These are phyloP conservation scores for Trididemnum nubilum DNA, from an alignment of 23 tunicate species.

Conservation along the genomic window DNA sequence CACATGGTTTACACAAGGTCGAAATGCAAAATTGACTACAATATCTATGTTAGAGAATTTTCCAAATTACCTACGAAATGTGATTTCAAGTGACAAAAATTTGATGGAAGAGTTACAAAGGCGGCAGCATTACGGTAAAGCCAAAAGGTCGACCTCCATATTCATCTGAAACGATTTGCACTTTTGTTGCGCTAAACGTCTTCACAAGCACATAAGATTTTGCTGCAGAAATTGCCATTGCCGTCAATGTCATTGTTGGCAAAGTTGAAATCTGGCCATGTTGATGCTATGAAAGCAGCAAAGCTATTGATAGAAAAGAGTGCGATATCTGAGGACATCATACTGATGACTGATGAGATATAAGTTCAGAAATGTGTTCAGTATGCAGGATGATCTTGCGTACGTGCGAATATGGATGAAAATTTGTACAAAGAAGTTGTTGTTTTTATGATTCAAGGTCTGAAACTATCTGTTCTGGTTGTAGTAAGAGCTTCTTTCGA, in stretches of 20 bases:
- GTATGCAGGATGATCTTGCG: background rate
- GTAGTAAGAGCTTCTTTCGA: slow-evolving; percentile 17
- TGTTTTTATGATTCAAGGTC: slow-evolving; percentile 29
- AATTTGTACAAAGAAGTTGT: slow-evolving; percentile 24
- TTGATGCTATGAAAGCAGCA: slow-evolving; percentile 34
- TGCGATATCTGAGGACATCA: slow-evolving; percentile 11
- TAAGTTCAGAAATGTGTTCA: slow-evolving; percentile 28
- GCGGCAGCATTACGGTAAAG: background rate
- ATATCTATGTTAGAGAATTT: slow-evolving; percentile 15
- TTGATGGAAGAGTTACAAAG: slow-evolving; percentile 2
- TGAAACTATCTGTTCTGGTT: slow-evolving; percentile 15
- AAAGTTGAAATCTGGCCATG: slow-evolving; percentile 17
- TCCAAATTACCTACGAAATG: slow-evolving; percentile 3
- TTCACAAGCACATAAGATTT: slow-evolving; percentile 9
- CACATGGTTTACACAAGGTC: slow-evolving; percentile 9
- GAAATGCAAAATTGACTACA: slow-evolving; percentile 32
- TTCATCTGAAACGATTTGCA: slow-evolving; percentile 23
- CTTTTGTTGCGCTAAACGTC: slow-evolving; percentile 33
- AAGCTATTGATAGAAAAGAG: background rate
- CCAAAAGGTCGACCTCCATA: slow-evolving; percentile 34
- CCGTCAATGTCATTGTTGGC: slow-evolving; percentile 20
- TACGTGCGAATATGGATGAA: slow-evolving; percentile 16
- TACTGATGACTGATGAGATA: slow-evolving; percentile 29
- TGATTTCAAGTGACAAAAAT: background rate
- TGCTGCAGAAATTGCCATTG: slow-evolving; percentile 20